Evolutionary conservation across 2,797 vertebrate genomes (phyloP).

Genomic region (Pipistrellus pipistrellus): DNA sequence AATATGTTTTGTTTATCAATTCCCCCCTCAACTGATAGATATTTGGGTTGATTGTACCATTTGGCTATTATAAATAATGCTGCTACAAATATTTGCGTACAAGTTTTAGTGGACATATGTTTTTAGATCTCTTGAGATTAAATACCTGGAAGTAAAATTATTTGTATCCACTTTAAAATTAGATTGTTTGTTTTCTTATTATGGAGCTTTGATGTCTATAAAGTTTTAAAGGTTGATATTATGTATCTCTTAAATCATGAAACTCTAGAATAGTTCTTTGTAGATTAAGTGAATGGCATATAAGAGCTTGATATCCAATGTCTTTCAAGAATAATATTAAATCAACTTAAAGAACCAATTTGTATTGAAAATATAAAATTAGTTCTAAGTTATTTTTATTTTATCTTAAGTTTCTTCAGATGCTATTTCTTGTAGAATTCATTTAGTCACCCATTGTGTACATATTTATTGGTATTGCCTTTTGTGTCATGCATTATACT

Average conservation of each 20-base stretch:
- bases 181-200: not conserved
- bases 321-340: slow-evolving; percentile 20
- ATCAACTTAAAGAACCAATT: slow-evolving; percentile 1
- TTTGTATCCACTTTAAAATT: not conserved
- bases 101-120: not conserved
- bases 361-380: not conserved
- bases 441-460: not conserved
- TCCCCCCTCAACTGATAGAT: not conserved
- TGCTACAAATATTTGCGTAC: not conserved
- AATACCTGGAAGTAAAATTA: not conserved
- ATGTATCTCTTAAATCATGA: not conserved
- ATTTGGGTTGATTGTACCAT: not conserved
- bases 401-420: slow-evolving; percentile 12
- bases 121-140: not conserved
- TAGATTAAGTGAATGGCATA: slow-evolving; percentile 34
- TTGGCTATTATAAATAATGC: not conserved
- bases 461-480: not conserved
- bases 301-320: not conserved
- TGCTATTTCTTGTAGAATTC: not conserved
- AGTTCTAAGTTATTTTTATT: not conserved
- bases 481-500: not conserved
- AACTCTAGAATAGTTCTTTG: not conserved
- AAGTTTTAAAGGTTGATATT: slow-evolving; percentile 40
- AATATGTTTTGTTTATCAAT: not conserved
- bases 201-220: not conserved